Base-by-base conservation (phyloP, 2,113 vertebrate species). In the Rhagologus leucostigma region DNA sequence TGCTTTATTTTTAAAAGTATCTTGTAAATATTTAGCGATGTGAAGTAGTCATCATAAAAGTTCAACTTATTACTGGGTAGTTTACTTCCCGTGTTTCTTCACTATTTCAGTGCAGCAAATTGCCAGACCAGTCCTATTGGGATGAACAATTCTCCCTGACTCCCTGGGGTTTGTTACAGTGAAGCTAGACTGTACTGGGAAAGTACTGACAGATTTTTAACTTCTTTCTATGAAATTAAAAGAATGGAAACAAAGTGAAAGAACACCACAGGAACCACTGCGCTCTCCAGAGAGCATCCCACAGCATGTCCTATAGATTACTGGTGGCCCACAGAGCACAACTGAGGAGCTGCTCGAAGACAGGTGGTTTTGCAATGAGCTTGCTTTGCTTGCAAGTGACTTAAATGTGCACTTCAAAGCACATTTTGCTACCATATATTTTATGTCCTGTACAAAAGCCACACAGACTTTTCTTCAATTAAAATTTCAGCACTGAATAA, bases 191-290 rank as follows among this genome's bases (percentile, higher is more conserved):
- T 56, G 16, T 30, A 37, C 30, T 87, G 75, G 30, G 59, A 74
- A 79, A 90, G 50, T 24, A 65, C 39, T 93, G 91, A 85, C 94
- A 95, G 78, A 50, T 85, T 85, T 91, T 86, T 55, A 29, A 70
- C 62, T 87, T 83, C 35, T 78, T 80, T 80, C 55, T 2, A 0
- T 64, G 83, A 41, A 91, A 95, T 84, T 93, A 94, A 84, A 91
- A 67, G 41, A 80, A 88, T 2, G 11, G 56, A 68, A 93, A 68
- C n/a, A 47, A 90, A 94, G 52, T 59, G 52, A 81, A 80, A 27
- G 67, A 64, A 63, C 47, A 42, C 22, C 44, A 49, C 27, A 22
- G 4, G 2, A 63, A 47, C 6, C 47, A 16, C 68, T 74, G 68
- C 1, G 3, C 39, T 96, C 60, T 63, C 85, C 20, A 47, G 79